These are phyloP conservation scores for Periophthalmus magnuspinnatus DNA, from an alignment of 2,797 vertebrate species.

Conservation along the genomic window DNA sequence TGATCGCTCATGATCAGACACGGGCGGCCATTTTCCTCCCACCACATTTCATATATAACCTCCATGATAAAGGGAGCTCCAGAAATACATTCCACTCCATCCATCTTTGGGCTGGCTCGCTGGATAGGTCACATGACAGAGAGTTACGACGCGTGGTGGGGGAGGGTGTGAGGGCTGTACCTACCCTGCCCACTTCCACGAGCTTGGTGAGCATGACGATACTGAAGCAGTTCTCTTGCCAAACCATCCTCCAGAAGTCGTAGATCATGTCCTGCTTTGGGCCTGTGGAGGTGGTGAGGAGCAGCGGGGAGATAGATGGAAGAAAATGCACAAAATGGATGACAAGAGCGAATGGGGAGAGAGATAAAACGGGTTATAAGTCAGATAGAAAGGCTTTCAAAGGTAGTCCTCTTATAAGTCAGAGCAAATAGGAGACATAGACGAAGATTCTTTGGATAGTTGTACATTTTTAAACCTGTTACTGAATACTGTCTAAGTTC, in stretches of 20 bases:
- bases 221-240: conserved; percentile 97
- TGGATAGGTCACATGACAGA: conserved; percentile 54
- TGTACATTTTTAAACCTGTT: too few relatives aligned
- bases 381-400: conserved; percentile 54
- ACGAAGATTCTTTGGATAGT: too few relatives aligned
- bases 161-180: conserved; percentile 38
- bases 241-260: conserved; percentile 98
- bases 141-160: conserved; percentile 1
- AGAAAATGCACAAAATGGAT: conserved; percentile 1
- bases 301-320: conserved; percentile 15
- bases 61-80: conserved; percentile 42
- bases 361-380: conserved; percentile 56
- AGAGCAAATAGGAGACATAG: too few relatives aligned
- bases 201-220: conserved; percentile 98
- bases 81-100: conserved; percentile 44
- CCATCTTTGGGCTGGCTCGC: conserved; percentile 34
- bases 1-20: conserved; percentile 51
- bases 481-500: too few relatives aligned
- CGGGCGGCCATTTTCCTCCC: conserved; percentile 42
- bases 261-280: conserved; percentile 98
- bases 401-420: too few relatives aligned
- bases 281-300: conserved; percentile 73
- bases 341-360: conserved; percentile 20
- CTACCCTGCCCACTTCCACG: conserved; percentile 96
- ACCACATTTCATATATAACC: conserved; percentile 39